Conservation (phyloP, 2,888 invertebrate species). For the Nomada goodeniana region DNA sequence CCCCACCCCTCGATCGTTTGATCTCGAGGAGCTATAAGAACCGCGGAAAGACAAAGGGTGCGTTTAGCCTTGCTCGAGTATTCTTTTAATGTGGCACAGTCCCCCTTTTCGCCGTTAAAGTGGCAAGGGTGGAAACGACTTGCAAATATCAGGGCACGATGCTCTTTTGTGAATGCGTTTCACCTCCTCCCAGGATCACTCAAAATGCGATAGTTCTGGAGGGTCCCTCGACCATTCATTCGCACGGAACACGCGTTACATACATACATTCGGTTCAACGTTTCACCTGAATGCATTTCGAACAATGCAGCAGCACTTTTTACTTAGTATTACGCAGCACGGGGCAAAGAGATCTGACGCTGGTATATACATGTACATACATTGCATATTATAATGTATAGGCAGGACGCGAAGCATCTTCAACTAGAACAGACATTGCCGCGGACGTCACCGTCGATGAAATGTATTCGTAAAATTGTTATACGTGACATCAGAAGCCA, state of each 20-base stretch:
- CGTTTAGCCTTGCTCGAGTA: constrained; percentile 66
- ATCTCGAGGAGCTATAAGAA: constrained; percentile 60
- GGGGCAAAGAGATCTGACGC: not conserved
- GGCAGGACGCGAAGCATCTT: too few relatives aligned
- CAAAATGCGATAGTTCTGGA: constrained; percentile 57
- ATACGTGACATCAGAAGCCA: not conserved
- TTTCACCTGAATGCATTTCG: constrained; percentile 17
- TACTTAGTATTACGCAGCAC: constrained; percentile 11
- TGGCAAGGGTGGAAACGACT: constrained; percentile 63
- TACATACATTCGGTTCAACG: constrained; percentile 24
- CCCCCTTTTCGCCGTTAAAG: constrained; percentile 59
- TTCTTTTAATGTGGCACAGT: constrained; percentile 67
- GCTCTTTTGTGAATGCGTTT: constrained; percentile 64
- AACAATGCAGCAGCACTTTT: constrained; percentile 31
- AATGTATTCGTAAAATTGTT: not conserved
- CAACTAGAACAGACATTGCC: too few relatives aligned
- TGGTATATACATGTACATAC: too few relatives aligned
- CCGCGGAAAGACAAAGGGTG: constrained; percentile 65
- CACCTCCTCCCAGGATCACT: constrained; percentile 46
- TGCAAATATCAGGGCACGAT: constrained; percentile 67
- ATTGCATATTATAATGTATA: too few relatives aligned
- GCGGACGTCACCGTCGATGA: not conserved
- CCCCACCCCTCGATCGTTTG: constrained; percentile 62
- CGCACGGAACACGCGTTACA: constrained; percentile 36
- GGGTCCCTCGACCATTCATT: constrained; percentile 48